Evolutionary conservation across 2,113 vertebrate genomes (phyloP).

Genomic region (Euleptes europaea): DNA sequence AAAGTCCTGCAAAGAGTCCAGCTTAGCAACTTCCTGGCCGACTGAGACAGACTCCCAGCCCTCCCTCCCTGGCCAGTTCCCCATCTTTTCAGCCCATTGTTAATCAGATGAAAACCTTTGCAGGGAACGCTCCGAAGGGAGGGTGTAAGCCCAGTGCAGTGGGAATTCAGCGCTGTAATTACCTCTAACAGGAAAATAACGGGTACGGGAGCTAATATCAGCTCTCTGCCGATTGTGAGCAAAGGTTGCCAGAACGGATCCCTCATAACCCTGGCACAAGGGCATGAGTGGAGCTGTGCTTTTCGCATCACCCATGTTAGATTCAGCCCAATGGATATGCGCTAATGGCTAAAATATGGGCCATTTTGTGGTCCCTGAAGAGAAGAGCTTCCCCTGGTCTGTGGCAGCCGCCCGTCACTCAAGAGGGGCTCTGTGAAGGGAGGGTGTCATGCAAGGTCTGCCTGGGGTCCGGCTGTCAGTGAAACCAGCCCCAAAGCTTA

Average conservation of each 20-base stretch:
- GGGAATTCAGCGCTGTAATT: not conserved
- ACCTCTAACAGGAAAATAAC: conserved; percentile 30
- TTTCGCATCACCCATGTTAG: not conserved
- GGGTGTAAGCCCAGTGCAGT: not conserved
- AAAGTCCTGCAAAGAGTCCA: not conserved
- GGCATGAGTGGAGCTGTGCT: not conserved
- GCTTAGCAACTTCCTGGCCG: not conserved
- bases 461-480: no score
- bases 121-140: not conserved
- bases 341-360: not conserved
- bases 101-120: not conserved
- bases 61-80: not conserved
- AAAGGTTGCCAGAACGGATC: not conserved
- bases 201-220: not conserved
- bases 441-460: no score
- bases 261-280: not conserved
- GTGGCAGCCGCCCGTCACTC: not conserved
- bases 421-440: not conserved
- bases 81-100: not conserved
- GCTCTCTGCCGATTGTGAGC: not conserved
- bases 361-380: not conserved
- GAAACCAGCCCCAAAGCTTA: not conserved
- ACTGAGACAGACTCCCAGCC: not conserved
- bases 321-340: not conserved
- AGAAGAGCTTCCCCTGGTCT: not conserved